These are phyloP conservation scores for Aphidoletes aphidimyza DNA, from an alignment of 2,888 invertebrate genomes.

Conservation along the genomic window DNA sequence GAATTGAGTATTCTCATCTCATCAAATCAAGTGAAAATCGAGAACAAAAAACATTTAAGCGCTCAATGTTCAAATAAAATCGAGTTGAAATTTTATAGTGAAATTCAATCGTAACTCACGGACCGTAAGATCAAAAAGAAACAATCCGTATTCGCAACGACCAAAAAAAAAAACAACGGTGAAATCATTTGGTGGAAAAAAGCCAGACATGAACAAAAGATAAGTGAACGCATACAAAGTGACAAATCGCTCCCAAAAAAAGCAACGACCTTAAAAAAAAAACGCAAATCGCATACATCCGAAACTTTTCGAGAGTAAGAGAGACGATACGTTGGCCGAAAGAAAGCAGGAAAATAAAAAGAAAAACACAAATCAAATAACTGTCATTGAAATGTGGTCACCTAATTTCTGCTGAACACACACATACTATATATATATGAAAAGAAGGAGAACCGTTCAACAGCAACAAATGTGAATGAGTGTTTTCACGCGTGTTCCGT, in stretches of 20 bases:
- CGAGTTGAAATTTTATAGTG: not conserved
- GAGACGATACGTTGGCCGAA: not conserved
- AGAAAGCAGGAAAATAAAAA: slow-evolving; percentile 3
- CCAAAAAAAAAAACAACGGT: slow-evolving; percentile 12
- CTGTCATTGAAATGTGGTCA: slow-evolving; percentile 53
- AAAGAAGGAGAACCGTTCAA: not conserved
- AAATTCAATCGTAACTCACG: not conserved
- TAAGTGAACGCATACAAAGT: slow-evolving; percentile 35
- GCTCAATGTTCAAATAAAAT: not conserved
- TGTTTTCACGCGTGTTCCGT: not conserved
- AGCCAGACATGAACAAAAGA: slow-evolving; percentile 24
- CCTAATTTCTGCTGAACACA: slow-evolving; percentile 43
- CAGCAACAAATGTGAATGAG: slow-evolving; percentile 30
- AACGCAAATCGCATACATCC: not conserved
- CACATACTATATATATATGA: too few relatives aligned
- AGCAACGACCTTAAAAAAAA: not conserved
- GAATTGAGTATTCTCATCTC: not conserved
- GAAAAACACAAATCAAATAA: slow-evolving; percentile 34
- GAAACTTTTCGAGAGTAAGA: not conserved
- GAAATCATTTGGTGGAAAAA: slow-evolving; percentile 27
- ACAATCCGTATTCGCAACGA: slow-evolving; percentile 7
- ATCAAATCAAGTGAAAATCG: not conserved
- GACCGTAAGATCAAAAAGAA: not conserved
- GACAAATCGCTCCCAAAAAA: slow-evolving; percentile 23
- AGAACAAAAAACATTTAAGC: not conserved